These are phyloP conservation scores for Melanotaenia parkinsoni DNA, from an alignment of 2,797 vertebrate species.

Conservation along the genomic window DNA sequence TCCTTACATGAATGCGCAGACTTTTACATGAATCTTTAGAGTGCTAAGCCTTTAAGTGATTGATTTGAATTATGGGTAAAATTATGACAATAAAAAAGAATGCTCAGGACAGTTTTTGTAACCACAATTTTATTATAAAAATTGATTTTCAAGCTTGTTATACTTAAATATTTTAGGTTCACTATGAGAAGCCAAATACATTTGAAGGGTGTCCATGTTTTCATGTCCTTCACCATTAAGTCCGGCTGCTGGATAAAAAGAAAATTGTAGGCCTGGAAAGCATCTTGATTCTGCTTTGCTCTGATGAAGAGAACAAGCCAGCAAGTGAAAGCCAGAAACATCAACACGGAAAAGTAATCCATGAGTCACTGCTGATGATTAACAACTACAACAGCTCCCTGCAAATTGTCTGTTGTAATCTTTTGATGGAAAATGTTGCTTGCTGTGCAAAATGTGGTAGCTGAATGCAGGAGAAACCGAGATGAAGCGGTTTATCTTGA, in stretches of 20 bases:
- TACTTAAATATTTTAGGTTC: background rate
- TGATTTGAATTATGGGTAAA: no score
- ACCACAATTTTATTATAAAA: background rate
- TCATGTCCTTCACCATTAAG: constrained; percentile 4
- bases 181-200: background rate
- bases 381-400: constrained; percentile 15
- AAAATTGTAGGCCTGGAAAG: constrained; percentile 7
- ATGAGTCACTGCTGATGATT: constrained; percentile 30
- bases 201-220: background rate
- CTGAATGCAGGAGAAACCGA: background rate
- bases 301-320: constrained; percentile 17
- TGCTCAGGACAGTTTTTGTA: background rate
- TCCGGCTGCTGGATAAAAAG: constrained; percentile 23
- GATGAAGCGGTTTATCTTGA: background rate
- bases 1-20: background rate
- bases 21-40: background rate
- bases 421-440: background rate
- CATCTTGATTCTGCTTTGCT: constrained; percentile 13
- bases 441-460: background rate
- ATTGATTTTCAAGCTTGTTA: background rate
- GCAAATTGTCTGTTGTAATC: constrained; percentile 7
- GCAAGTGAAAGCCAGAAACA: constrained; percentile 32
- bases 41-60: no score
- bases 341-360: constrained; percentile 21
- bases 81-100: background rate